Conservation (phyloP, 2,113 vertebrate genomes). For the Merops nubicus region DNA sequence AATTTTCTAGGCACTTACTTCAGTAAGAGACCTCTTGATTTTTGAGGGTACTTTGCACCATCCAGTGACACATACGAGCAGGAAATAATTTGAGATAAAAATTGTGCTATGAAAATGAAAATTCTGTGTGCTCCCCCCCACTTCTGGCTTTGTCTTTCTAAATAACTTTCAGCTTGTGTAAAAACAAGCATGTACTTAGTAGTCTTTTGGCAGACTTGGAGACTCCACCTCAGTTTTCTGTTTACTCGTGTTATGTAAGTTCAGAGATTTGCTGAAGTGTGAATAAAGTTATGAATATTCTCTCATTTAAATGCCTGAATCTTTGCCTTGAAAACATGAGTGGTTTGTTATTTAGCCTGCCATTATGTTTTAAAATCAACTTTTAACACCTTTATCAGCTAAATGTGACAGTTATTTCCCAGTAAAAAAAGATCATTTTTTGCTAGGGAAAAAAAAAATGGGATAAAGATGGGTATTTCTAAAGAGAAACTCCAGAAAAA, state of each 20-base stretch:
- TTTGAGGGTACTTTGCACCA: background rate
- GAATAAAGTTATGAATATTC: background rate
- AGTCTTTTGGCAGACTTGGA: background rate
- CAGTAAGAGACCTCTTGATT: background rate
- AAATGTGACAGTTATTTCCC: background rate
- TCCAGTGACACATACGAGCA: background rate
- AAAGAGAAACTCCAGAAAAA: background rate
- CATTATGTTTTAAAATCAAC: background rate
- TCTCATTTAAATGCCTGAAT: background rate
- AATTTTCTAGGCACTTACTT: background rate
- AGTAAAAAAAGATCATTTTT: background rate
- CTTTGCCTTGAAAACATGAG: background rate
- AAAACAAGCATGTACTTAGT: background rate
- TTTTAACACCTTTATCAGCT: background rate
- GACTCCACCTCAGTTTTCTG: background rate
- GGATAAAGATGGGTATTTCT: background rate
- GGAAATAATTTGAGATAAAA: background rate
- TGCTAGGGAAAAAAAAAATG: background rate
- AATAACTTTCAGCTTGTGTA: background rate
- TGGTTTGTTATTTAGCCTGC: background rate
- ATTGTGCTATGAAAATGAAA: background rate
- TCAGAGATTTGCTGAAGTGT: background rate
- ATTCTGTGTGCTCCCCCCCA: background rate
- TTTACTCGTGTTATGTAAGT: background rate
- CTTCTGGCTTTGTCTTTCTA: background rate